Evolutionary conservation across 2,888 invertebrate genomes (phyloP).

Genomic region (Agriopis aurantiaria): DNA sequence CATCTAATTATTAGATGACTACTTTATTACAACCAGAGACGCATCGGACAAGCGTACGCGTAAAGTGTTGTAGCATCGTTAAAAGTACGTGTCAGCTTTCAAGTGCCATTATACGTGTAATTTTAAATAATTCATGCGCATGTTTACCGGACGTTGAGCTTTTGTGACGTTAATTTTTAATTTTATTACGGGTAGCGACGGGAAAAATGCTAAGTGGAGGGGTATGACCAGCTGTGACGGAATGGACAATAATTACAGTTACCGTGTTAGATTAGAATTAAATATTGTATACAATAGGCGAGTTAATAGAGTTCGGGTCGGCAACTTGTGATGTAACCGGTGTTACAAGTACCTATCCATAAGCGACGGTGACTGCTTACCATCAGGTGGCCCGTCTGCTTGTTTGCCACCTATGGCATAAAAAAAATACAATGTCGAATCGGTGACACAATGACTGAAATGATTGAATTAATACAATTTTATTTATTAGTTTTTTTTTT

Average conservation of each 20-base stretch:
- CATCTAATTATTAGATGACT: no score
- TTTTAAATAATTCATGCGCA: constrained; percentile 35
- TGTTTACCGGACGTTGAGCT: constrained; percentile 28
- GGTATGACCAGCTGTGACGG: constrained; percentile 2
- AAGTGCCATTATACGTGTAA: constrained; percentile 30
- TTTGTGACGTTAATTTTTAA: constrained; percentile 34
- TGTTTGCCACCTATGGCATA: no score
- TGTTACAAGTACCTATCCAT: no score
- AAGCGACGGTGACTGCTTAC: no score
- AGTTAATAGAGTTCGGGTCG: no score
- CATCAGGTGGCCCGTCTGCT: no score
- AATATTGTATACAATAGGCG: neutral
- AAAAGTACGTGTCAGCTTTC: constrained; percentile 27
- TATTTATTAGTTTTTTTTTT: no score
- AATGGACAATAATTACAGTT: neutral
- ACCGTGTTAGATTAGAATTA: neutral
- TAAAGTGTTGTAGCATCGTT: constrained; percentile 20
- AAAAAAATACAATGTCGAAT: no score
- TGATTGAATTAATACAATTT: no score
- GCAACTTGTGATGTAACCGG: no score
- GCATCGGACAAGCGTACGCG: neutral
- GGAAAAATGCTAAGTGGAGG: constrained; percentile 14
- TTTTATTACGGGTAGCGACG: constrained; percentile 25
- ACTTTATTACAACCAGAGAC: neutral
- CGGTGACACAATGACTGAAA: no score